Conservation (phyloP, 2,888 invertebrate species). For the Hydrotaea diabolus region DNA sequence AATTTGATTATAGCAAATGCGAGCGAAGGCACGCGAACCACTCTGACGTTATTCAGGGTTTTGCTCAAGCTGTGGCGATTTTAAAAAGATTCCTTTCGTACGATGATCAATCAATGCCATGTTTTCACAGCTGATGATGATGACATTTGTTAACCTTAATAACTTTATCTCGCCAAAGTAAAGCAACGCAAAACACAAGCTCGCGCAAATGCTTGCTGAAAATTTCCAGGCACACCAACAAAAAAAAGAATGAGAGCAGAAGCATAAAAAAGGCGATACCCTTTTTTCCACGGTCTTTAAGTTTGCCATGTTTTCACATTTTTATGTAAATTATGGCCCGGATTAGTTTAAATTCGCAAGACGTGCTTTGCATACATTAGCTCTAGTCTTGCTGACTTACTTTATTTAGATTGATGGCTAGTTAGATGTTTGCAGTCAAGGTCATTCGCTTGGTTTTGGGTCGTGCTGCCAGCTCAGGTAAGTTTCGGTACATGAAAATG, state of each 20-base stretch:
- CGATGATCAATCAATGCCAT: constrained; percentile 44
- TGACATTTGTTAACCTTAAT: constrained; percentile 45
- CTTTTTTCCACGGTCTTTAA: neutral
- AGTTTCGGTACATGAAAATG: too few species aligned
- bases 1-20: constrained; percentile 33
- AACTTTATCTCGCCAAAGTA: constrained; percentile 7
- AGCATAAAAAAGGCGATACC: too few species aligned
- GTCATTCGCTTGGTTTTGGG: neutral
- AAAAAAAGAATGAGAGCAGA: too few species aligned
- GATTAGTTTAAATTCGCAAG: neutral
- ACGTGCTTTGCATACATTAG: constrained; percentile 1
- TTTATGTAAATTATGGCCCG: constrained; percentile 21
- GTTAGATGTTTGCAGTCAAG: constrained; percentile 4
- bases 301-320: neutral
- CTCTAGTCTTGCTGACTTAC: neutral
- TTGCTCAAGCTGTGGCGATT: neutral
- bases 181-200: neutral
- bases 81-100: neutral
- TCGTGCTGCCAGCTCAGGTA: neutral
- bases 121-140: constrained; percentile 20
- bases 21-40: neutral
- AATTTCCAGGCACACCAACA: neutral
- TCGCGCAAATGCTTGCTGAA: neutral
- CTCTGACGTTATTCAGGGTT: neutral
- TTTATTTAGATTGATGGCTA: constrained; percentile 25